phyloP scores from a whole-genome alignment of 2,113 vertebrate genomes.

The Passer montanus region DNA sequence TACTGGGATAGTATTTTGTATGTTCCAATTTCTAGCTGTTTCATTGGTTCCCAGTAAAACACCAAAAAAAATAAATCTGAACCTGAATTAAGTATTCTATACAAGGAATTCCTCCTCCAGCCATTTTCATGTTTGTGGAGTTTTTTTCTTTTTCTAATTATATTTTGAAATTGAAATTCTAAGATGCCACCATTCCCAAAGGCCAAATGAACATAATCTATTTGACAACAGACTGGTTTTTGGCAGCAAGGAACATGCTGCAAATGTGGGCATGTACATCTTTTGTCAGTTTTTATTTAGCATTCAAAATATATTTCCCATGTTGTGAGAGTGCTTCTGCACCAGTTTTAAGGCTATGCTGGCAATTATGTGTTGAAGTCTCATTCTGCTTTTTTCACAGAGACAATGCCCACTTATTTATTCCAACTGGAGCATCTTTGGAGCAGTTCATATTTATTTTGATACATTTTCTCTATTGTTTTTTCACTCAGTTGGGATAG shows the following conservation, averaged over 20 bases:
- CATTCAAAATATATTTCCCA: slow-evolving; percentile 13
- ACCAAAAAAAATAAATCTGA: neutral
- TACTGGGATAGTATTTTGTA: neutral
- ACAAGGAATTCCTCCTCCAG: neutral
- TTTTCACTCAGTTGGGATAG: neutral
- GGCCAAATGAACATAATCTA: slow-evolving; percentile 41
- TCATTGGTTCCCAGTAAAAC: neutral
- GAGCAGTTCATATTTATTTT: neutral
- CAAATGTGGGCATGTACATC: neutral
- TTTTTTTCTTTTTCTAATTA: neutral
- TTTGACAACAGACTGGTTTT: slow-evolving; percentile 10
- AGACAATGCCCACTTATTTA: neutral
- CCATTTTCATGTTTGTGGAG: neutral
- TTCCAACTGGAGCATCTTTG: neutral
- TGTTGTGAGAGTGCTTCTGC: neutral
- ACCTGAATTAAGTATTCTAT: neutral
- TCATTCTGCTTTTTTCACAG: neutral
- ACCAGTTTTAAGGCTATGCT: neutral
- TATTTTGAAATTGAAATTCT: slow-evolving; percentile 38
- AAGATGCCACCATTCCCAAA: slow-evolving; percentile 19
- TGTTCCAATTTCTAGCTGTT: neutral
- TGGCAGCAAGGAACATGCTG: slow-evolving; percentile 12
- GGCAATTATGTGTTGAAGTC: neutral
- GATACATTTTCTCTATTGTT: neutral
- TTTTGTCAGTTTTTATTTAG: slow-evolving; percentile 45